Evolutionary conservation across 2,888 invertebrate genomes (phyloP), one percentile per base, ranked within the genome.

Genomic region (Iselma pallidipennis): DNA sequence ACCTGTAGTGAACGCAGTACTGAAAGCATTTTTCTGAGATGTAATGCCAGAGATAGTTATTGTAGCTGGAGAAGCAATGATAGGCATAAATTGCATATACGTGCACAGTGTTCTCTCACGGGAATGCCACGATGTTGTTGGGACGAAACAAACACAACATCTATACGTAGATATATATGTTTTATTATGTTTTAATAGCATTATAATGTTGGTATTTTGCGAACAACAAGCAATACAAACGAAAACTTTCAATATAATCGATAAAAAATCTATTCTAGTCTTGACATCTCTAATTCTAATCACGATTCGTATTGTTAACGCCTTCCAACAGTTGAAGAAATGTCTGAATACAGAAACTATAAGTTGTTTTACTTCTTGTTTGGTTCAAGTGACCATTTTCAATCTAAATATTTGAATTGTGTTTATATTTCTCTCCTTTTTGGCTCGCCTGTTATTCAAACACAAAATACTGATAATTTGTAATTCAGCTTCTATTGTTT

Each of bases 31-130:
- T 65, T 65, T 62, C 55, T 19, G 48, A 66, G 69, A 69, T 66
- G 52, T 65, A 66, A 65, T 66, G 58, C 61, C 60, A 59, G 49
- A 56, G 67, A 67, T 69, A 67, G 67, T 66, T 69, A 68, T 63
- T 26, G 52, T 68, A 63, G 54, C 51, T 23, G 23, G 23, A 37
- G 29, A 57, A n/a, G 58, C 57, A 61, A 55, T 64, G 62, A 66
- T 61, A 64, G 62, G 64, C 62, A 63, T 66, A 69, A 67, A 69
- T 69, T 66, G 66, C 66, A 66, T n/a, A n/a, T 66, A 66, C 64
- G 61, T 68, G 59, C 64, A 58, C 53, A 51, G 49, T 52, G 55
- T 55, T 59, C 62, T 68, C 66, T 68, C 67, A 64, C 66, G 67
- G 66, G 67, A 63, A 65, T 54, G 26, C 49, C 45, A 31, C 10